Percentiles rank a stretch among this genome's conserved stretches.
Evolutionary conservation across 2,797 vertebrate species (phyloP).

Genomic region (Myotis planiceps): DNA sequence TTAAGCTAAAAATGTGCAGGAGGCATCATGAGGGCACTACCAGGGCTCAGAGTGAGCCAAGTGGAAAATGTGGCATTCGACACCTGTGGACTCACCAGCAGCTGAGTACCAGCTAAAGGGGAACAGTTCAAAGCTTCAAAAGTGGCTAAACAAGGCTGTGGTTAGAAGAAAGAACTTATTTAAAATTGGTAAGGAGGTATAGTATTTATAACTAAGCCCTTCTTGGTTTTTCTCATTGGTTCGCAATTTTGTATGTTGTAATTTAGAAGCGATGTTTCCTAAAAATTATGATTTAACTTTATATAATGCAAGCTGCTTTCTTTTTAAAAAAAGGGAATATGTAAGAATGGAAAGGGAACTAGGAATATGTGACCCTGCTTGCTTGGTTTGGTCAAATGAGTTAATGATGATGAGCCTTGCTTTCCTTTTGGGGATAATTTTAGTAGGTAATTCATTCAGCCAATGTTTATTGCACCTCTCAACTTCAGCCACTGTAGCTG

Average conservation of each 20-base stretch:
- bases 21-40: constrained; percentile 19
- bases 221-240: neutral
- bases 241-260: neutral
- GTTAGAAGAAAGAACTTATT: neutral
- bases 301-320: neutral
- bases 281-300: constrained; percentile 13
- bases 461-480: neutral
- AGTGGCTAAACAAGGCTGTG: neutral
- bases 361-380: neutral
- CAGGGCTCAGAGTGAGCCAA: neutral
- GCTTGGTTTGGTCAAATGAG: neutral
- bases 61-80: neutral
- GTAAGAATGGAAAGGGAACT: neutral
- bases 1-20: constrained; percentile 22
- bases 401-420: neutral
- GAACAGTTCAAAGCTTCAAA: neutral
- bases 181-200: neutral
- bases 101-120: neutral
- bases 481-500: neutral
- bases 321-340: neutral
- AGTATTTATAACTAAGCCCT: neutral
- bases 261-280: neutral
- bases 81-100: neutral
- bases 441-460: neutral
- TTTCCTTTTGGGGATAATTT: neutral